These are phyloP conservation scores for Antechinus flavipes DNA, from an alignment of 2,113 vertebrate species.

Conservation along the genomic window DNA sequence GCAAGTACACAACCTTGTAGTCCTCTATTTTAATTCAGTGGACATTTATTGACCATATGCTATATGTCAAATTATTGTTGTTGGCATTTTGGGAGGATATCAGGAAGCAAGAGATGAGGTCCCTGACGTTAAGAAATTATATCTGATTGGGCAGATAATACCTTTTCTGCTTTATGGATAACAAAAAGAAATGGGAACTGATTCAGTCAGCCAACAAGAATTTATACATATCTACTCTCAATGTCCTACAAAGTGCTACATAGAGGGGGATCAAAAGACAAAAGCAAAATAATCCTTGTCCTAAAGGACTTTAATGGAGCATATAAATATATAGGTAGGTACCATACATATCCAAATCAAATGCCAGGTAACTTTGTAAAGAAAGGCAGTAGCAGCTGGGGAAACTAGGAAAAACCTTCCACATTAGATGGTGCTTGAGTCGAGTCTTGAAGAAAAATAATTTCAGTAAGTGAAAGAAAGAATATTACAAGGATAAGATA, in stretches of 20 bases:
- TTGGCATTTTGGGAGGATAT: conserved; percentile 7
- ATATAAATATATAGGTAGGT: not conserved
- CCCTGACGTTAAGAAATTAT: not conserved
- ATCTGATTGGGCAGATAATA: not conserved
- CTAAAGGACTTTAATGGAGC: not conserved
- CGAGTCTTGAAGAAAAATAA: not conserved
- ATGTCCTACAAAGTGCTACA: not conserved
- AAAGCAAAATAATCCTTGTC: not conserved
- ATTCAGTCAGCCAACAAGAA: not conserved
- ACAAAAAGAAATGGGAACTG: not conserved
- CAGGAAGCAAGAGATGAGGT: conserved; percentile 6
- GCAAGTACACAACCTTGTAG: conserved; percentile 19
- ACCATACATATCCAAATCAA: not conserved
- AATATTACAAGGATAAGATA: not conserved
- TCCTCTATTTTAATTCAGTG: not conserved
- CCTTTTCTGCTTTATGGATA: not conserved
- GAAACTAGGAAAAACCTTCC: not conserved
- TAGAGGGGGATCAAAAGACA: not conserved
- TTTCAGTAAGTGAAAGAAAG: not conserved
- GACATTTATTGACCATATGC: not conserved
- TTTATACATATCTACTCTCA: not conserved
- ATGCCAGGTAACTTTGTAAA: not conserved
- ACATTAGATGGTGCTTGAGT: not conserved
- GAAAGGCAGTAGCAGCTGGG: not conserved
- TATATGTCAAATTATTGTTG: conserved; percentile 19